phyloP scores from a whole-genome alignment of 2,888 invertebrate genomes.

The Athrips mouffetella region DNA sequence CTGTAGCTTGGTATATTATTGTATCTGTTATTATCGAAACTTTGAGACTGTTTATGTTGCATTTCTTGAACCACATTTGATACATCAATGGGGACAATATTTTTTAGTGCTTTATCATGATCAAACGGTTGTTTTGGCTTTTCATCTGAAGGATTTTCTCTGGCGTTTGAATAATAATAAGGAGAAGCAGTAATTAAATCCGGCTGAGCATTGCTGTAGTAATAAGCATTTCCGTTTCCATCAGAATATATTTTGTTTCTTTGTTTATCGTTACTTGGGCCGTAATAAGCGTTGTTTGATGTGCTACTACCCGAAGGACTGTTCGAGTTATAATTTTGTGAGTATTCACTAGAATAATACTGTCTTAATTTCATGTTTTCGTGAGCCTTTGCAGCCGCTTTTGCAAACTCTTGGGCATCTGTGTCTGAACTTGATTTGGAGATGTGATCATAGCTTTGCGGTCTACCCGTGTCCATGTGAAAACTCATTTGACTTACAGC shows the following conservation, averaged over 20 bases:
- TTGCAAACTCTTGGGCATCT: conserved; percentile 64
- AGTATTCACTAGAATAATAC: conserved; percentile 39
- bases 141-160: conserved; percentile 44
- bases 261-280: conserved; percentile 43
- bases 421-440: conserved; percentile 55
- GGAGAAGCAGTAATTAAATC: conserved; percentile 61
- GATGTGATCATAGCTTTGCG: conserved; percentile 49
- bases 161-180: conserved; percentile 45
- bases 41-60: conserved; percentile 36
- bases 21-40: conserved; percentile 39
- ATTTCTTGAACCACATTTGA: conserved; percentile 62
- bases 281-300: conserved; percentile 35
- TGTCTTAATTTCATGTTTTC: conserved; percentile 60
- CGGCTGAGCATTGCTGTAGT: conserved; percentile 39
- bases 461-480: conserved; percentile 60
- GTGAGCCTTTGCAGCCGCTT: conserved; percentile 66
- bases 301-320: conserved; percentile 29
- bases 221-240: conserved; percentile 37
- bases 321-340: conserved; percentile 28
- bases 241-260: conserved; percentile 44
- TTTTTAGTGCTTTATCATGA: conserved; percentile 70
- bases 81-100: conserved; percentile 69
- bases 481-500: conserved; percentile 63
- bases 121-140: conserved; percentile 64
- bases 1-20: conserved; percentile 38